Conservation (phyloP, 92 coral and sea anemone genomes). For the Siderastrea siderea region DNA sequence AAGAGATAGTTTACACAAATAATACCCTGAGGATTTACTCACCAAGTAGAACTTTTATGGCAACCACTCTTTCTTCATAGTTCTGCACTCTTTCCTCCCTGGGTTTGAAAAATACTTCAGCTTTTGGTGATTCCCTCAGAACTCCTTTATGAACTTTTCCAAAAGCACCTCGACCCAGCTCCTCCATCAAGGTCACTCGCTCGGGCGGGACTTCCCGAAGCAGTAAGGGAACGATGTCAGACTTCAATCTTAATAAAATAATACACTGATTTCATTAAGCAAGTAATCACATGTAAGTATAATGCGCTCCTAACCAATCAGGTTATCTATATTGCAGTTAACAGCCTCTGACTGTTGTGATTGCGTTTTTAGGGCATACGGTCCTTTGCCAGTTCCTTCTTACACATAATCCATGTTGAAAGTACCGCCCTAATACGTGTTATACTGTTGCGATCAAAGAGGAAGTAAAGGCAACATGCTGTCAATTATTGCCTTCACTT, state of each 20-base stretch:
- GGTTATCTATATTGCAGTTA: too few relatives aligned
- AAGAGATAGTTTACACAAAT: too few relatives aligned
- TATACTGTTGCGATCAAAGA: too few relatives aligned
- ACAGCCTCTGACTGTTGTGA: too few relatives aligned
- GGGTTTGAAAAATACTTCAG: slow-evolving; percentile 1
- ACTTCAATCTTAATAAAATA: background rate
- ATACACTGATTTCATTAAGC: background rate
- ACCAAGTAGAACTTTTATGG: slow-evolving; percentile 31
- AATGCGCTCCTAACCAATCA: background rate
- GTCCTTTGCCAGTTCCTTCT: too few relatives aligned
- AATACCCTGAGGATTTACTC: background rate
- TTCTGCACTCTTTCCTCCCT: background rate
- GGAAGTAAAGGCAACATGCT: too few relatives aligned
- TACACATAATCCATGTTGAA: too few relatives aligned
- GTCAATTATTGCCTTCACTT: too few relatives aligned
- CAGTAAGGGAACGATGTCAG: slow-evolving; percentile 13
- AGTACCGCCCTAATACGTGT: too few relatives aligned
- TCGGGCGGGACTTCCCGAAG: slow-evolving; percentile 15
- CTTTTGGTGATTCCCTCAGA: slow-evolving; percentile 8
- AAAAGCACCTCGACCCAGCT: slow-evolving; percentile 38
- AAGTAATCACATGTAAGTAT: background rate
- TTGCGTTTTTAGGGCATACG: too few relatives aligned
- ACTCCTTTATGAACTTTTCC: slow-evolving; percentile 34
- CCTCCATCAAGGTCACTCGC: slow-evolving; percentile 20
- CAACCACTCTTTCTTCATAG: slow-evolving; percentile 3